These are phyloP conservation scores for Maccullochella peelii DNA, from an alignment of 2,113 vertebrate species.

Conservation along the genomic window DNA sequence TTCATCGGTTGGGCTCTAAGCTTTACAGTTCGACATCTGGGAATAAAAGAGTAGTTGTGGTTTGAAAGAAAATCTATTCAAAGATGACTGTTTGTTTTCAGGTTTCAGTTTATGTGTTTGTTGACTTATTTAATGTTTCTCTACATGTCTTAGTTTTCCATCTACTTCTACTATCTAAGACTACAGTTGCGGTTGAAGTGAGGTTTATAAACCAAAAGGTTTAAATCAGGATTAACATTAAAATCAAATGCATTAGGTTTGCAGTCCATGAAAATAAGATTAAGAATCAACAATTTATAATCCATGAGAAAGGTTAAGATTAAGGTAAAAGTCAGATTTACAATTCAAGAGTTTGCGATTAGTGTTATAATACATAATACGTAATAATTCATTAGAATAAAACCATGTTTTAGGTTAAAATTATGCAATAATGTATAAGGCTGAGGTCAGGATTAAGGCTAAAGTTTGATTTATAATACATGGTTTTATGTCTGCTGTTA, in stretches of 20 bases:
- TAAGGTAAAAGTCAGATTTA: neutral
- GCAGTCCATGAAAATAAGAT: neutral
- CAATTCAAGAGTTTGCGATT: neutral
- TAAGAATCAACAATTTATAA: neutral
- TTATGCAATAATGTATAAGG: neutral
- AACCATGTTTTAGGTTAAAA: neutral
- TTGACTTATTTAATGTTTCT: neutral
- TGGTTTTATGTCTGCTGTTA: too few relatives aligned
- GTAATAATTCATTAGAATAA: neutral
- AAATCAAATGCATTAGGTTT: neutral
- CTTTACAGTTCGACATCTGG: neutral
- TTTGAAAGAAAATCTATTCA: neutral
- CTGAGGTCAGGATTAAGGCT: neutral
- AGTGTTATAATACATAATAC: neutral
- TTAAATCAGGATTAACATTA: constrained; percentile 6
- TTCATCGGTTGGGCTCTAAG: neutral
- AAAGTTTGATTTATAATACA: neutral
- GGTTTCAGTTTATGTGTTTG: neutral
- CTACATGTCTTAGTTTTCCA: too few relatives aligned
- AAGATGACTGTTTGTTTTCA: neutral
- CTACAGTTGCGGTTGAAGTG: too few relatives aligned
- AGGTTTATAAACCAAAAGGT: too few relatives aligned
- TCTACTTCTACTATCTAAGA: too few relatives aligned
- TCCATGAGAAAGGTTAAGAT: neutral
- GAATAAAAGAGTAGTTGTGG: neutral